A percentile compares a stretch with the other conserved stretches of the same genome.
Evolutionary conservation across 2,888 invertebrate species (phyloP).

Genomic region (Drosophila parthenogenetica): DNA sequence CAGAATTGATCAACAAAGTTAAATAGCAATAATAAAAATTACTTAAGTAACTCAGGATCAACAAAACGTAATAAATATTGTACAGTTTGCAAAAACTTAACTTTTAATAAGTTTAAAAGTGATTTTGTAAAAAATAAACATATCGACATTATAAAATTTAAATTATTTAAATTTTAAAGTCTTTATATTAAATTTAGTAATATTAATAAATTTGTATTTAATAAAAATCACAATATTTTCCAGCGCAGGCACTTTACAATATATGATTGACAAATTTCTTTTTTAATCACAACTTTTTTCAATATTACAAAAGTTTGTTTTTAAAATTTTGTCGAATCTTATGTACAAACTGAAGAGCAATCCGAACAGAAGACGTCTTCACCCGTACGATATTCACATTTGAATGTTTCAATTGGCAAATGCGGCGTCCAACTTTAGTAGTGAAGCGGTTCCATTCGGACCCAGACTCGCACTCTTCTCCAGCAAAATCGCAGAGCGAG

Average conservation of each 20-base stretch:
- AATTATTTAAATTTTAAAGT: background rate
- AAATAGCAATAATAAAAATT: too few species aligned
- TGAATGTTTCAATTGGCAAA: constrained; percentile 85
- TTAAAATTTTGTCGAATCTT: constrained; percentile 21
- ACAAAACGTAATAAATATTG: too few species aligned
- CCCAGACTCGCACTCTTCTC: constrained; percentile 58
- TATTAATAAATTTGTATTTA: background rate
- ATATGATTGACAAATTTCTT: constrained; percentile 18
- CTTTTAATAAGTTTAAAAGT: constrained; percentile 44
- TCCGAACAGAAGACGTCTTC: constrained; percentile 84
- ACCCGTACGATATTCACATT: constrained; percentile 85
- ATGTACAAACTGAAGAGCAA: constrained; percentile 62
- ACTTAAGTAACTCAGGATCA: too few species aligned
- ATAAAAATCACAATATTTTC: constrained; percentile 15
- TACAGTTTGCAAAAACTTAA: background rate
- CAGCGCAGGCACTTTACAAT: constrained; percentile 17
- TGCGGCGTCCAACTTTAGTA: constrained; percentile 84
- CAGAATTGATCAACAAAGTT: background rate
- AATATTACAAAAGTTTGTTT: constrained; percentile 17
- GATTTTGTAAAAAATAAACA: constrained; percentile 28
- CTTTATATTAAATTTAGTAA: background rate
- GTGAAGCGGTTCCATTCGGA: constrained; percentile 62
- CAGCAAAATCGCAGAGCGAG: constrained; percentile 57
- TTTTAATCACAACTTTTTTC: constrained; percentile 25
- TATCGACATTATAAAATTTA: background rate